phyloP scores from a whole-genome alignment of 1,140 invertebrate genomes.

The Cydia fagiglandana region DNA sequence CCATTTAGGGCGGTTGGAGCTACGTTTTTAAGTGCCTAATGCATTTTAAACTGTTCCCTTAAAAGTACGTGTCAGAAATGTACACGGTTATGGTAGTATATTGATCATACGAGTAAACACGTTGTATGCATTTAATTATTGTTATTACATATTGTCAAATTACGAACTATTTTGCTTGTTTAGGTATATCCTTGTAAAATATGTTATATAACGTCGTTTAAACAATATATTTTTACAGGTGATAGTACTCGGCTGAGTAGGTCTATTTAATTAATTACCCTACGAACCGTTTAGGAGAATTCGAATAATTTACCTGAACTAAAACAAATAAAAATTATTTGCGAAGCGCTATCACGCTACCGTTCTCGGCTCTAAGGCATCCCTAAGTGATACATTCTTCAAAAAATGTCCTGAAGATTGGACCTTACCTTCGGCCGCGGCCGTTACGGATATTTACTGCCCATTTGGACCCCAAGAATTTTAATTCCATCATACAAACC shows the following conservation, averaged over 20 bases:
- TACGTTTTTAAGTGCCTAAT: constrained; percentile 23
- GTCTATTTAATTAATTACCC: no score
- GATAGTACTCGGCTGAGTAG: no score
- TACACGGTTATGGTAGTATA: not conserved
- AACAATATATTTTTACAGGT: no score
- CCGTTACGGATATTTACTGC: constrained; percentile 34
- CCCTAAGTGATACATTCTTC: constrained; percentile 9
- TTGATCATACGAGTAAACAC: no score
- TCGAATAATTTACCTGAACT: no score
- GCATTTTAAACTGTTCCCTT: constrained; percentile 10
- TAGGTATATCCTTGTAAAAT: no score
- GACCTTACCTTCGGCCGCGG: not conserved
- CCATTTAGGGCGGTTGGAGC: not conserved
- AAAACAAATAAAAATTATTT: not conserved
- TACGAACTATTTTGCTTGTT: no score
- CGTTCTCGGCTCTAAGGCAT: not conserved
- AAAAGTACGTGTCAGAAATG: not conserved
- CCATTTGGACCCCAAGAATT: constrained; percentile 48
- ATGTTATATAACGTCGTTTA: no score
- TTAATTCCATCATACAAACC: constrained; percentile 54
- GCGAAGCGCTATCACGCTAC: not conserved
- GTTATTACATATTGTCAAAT: no score
- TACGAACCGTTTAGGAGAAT: no score
- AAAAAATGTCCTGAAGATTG: constrained; percentile 1
- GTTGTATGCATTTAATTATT: no score